These are phyloP conservation scores for Xiphophorus maculatus DNA, from an alignment of 2,113 vertebrate genomes.

Conservation along the genomic window DNA sequence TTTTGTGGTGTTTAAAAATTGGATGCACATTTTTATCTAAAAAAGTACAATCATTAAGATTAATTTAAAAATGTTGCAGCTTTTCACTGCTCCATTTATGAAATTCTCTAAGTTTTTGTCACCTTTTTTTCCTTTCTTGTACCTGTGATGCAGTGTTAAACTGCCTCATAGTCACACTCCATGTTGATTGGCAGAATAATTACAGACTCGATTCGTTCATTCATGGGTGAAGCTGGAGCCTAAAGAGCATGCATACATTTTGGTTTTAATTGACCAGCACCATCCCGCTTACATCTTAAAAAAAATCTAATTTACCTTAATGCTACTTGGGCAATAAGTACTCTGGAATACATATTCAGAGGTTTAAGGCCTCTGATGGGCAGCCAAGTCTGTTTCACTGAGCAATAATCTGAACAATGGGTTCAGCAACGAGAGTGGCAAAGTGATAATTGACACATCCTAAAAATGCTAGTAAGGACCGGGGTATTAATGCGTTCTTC, in stretches of 20 bases:
- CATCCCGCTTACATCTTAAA: conserved; percentile 45
- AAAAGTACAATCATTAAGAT: no score
- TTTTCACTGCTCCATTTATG: no score
- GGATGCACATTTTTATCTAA: conserved; percentile 3
- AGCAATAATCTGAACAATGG: conserved; percentile 69
- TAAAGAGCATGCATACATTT: conserved; percentile 50
- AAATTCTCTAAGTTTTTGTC: conserved; percentile 23
- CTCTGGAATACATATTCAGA: conserved; percentile 33
- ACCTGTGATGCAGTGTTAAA: conserved; percentile 56
- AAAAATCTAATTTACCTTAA: conserved; percentile 34
- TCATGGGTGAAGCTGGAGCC: conserved; percentile 65
- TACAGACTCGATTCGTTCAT: conserved; percentile 75
- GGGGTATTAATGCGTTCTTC: conserved; percentile 79
- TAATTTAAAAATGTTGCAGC: no score
- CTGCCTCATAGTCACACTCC: conserved; percentile 66
- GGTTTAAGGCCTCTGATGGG: conserved; percentile 35
- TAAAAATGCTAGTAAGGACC: conserved; percentile 77
- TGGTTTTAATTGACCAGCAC: conserved; percentile 35
- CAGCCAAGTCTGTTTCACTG: conserved; percentile 48
- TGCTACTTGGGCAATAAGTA: conserved; percentile 33
- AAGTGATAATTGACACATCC: conserved; percentile 78
- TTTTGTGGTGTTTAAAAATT: no score
- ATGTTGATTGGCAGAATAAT: conserved; percentile 81
- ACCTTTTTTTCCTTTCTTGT: conserved; percentile 46
- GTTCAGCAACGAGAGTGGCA: conserved; percentile 56